These are phyloP conservation scores for Tyto alba DNA, from an alignment of 2,113 vertebrate species.

Conservation along the genomic window DNA sequence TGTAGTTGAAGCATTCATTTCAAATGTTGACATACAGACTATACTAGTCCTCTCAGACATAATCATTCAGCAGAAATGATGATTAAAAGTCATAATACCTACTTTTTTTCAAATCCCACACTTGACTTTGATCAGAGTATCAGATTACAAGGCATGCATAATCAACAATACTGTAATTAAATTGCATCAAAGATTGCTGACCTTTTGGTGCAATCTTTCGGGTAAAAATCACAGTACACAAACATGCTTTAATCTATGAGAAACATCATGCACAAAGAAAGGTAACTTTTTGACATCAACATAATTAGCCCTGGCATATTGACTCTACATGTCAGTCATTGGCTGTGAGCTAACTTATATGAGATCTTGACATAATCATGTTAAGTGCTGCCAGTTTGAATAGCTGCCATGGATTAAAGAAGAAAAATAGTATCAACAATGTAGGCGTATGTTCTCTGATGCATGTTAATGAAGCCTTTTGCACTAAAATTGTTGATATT, in stretches of 20 bases:
- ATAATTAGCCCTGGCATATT: slow-evolving; percentile 65
- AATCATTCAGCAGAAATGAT: not conserved
- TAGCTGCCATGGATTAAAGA: slow-evolving; percentile 50
- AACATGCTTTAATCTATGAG: slow-evolving; percentile 39
- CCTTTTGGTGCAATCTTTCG: slow-evolving; percentile 36
- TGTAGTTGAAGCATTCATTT: not conserved
- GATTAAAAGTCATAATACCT: slow-evolving; percentile 17
- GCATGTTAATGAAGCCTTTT: slow-evolving; percentile 46
- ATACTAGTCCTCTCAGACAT: not conserved
- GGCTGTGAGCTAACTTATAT: slow-evolving; percentile 66
- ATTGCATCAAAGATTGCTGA: slow-evolving; percentile 23
- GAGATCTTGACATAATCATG: slow-evolving; percentile 69
- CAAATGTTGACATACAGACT: not conserved
- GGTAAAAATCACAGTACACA: slow-evolving; percentile 41
- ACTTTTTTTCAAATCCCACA: not conserved
- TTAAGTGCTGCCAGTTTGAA: slow-evolving; percentile 65
- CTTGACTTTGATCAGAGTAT: slow-evolving; percentile 28
- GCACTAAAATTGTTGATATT: slow-evolving; percentile 48
- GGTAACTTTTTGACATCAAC: slow-evolving; percentile 59
- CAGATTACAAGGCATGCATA: not conserved
- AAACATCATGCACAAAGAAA: slow-evolving; percentile 38
- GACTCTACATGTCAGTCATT: slow-evolving; percentile 57
- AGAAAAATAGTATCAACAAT: slow-evolving; percentile 57
- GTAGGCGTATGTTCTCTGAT: not conserved
- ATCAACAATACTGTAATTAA: slow-evolving; percentile 49